These are phyloP conservation scores for Hypotaenidia philippensis DNA, from an alignment of 2,797 vertebrate genomes.

Conservation along the genomic window DNA sequence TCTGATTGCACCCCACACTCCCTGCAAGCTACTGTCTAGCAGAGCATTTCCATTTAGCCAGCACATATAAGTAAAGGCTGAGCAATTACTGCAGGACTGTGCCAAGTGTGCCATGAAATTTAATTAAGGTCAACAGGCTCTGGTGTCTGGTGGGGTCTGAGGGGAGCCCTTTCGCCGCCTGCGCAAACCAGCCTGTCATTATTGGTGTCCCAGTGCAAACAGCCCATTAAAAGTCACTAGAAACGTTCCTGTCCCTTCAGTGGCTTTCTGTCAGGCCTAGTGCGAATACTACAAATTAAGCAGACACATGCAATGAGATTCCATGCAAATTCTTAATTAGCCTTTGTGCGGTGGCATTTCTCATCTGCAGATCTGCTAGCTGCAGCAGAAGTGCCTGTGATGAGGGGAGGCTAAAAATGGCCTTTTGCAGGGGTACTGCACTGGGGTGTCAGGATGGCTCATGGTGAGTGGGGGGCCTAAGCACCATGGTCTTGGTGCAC, in stretches of 20 bases:
- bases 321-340: constrained; percentile 45
- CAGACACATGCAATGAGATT: background rate
- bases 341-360: fast-evolving
- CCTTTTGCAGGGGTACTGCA: background rate
- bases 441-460: fast-evolving
- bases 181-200: background rate
- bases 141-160: constrained; percentile 16
- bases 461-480: fast-evolving
- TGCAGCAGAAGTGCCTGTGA: background rate
- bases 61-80: background rate
- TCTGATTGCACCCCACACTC: fast-evolving
- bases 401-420: background rate
- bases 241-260: background rate
- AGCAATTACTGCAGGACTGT: background rate
- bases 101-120: constrained; percentile 54
- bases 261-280: constrained; percentile 31
- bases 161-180: constrained; percentile 10
- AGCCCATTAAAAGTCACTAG: constrained; percentile 11
- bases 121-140: constrained; percentile 43
- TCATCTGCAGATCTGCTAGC: background rate
- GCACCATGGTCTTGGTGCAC: fast-evolving
- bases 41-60: background rate
- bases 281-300: constrained; percentile 45
- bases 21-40: background rate
- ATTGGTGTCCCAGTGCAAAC: background rate